Conservation (phyloP, 2,888 invertebrate genomes). For the Homarus gammarus region DNA sequence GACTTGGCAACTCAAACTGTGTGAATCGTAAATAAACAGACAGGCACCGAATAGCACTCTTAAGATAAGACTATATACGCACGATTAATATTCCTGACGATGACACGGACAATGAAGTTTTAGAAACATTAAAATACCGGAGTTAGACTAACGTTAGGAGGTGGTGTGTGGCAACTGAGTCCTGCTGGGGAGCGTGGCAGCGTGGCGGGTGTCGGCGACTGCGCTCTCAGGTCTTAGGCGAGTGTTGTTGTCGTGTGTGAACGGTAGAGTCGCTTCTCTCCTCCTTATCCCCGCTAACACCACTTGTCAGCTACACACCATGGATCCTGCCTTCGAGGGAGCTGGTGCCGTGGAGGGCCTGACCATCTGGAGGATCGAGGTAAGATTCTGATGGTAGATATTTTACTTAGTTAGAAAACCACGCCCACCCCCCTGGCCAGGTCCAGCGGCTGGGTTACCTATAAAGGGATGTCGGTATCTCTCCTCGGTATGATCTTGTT, state of each 20-base stretch:
- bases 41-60: not conserved
- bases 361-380: constrained; percentile 75
- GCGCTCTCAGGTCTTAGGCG: not conserved
- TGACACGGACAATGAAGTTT: not conserved
- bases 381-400: constrained; percentile 8
- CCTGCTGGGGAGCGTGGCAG: not conserved
- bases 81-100: not conserved
- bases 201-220: not conserved
- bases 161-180: not conserved
- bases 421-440: constrained; percentile 1
- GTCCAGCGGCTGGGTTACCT: too few species aligned
- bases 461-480: too few species aligned
- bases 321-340: constrained; percentile 67
- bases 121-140: not conserved
- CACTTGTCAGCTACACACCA: not conserved
- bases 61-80: not conserved
- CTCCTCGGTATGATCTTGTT: too few species aligned
- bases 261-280: not conserved
- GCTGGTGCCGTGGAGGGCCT: constrained; percentile 65
- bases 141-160: not conserved
- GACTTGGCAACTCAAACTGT: not conserved
- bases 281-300: not conserved
- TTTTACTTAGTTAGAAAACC: not conserved
- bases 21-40: not conserved
- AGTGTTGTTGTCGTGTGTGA: not conserved